A percentile compares a stretch with the other conserved stretches of the same genome.
phyloP scores from a whole-genome alignment of 2,113 vertebrate genomes.

The Ammodytes dubius region DNA sequence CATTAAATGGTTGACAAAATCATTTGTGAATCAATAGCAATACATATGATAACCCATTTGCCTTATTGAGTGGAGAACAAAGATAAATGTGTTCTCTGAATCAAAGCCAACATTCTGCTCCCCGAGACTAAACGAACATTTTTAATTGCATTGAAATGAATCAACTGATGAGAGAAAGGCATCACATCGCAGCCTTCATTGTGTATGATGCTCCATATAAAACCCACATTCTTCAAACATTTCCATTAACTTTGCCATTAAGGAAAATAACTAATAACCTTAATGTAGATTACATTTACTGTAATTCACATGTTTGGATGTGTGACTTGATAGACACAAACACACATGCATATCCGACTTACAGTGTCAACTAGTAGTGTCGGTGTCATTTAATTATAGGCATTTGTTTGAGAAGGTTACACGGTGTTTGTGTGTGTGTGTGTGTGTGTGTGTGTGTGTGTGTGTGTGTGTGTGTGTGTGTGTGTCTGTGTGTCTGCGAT shows the following conservation, averaged over 20 bases:
- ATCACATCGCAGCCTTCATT: neutral
- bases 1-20: neutral
- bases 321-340: neutral
- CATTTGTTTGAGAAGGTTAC: conserved; percentile 24
- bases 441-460: neutral
- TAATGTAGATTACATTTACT: neutral
- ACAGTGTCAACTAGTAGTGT: neutral
- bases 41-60: conserved; percentile 24
- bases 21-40: conserved; percentile 12
- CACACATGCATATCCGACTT: neutral
- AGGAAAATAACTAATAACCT: neutral
- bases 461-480: conserved; percentile 3
- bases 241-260: neutral
- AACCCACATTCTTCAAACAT: neutral
- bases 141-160: conserved; percentile 20
- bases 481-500: neutral
- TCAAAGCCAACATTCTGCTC: conserved; percentile 35
- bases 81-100: conserved; percentile 43
- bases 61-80: conserved; percentile 19
- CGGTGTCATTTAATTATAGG: neutral
- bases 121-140: neutral
- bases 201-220: neutral
- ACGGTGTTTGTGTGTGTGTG: conserved; percentile 15
- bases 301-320: neutral
- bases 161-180: conserved; percentile 24